Base-by-base conservation (phyloP, 1,140 invertebrate species). In the Brachystomella parvula region DNA sequence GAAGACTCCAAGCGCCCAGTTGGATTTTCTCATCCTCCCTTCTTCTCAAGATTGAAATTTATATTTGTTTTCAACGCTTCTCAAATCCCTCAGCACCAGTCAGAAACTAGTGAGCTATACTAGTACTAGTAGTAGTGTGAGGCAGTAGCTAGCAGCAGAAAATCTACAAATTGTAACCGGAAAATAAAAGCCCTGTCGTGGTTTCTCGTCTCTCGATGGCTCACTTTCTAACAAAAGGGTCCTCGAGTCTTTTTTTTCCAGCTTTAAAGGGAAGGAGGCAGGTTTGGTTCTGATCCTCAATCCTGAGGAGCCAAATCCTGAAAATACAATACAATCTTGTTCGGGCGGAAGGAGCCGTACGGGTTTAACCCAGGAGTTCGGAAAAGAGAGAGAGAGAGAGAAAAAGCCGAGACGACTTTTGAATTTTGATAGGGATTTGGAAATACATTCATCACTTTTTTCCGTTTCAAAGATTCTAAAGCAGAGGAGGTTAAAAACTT, bases 341-440 rank as follows among this genome's bases (percentile, higher is more conserved):
- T 26, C 6, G 49, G 49, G 24, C 6, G 49, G 49, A 15, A n/a
- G n/a, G n/a, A 19, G 49, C 49, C 12, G 24, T 53, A 53, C 49
- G 49, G 49, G 24, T 53, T 53, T 53, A 53, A 24, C 12, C 6
- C 9, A 53, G 24, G 21, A 24, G 49, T 17, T 6, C 9, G 12
- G 9, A n/a, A 44, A 44, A 44, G 39, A 44, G n/a, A 44, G n/a
- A n/a, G n/a, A n/a, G n/a, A n/a, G n/a, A n/a, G n/a, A n/a, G n/a
- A n/a, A n/a, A n/a, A n/a, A n/a, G n/a, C n/a, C n/a, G n/a, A n/a
- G n/a, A 53, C 49, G 49, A 53, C 15, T 53, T 24, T 24, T 53
- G 49, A 53, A 53, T 53, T 53, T 53, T 53, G 49, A 53, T 53
- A 24, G 49, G 12, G 49, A 53, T 53, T 53, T 53, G 49, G 49